These are phyloP conservation scores for Sisor rabdophorus DNA, from an alignment of 2,113 vertebrate genomes.

Conservation along the genomic window DNA sequence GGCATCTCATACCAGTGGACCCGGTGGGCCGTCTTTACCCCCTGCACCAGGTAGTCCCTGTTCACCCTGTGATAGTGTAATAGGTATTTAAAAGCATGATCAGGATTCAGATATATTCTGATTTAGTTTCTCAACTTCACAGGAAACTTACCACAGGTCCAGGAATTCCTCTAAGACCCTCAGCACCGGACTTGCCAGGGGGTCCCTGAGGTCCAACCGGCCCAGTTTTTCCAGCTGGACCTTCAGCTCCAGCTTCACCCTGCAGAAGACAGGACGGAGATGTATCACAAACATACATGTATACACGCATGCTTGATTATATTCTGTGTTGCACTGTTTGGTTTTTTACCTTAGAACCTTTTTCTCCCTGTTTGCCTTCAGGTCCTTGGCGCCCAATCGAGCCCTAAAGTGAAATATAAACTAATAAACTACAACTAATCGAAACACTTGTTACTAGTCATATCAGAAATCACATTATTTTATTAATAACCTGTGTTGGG, in stretches of 20 bases:
- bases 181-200: conserved; percentile 86
- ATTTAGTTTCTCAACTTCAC: neutral
- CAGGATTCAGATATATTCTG: conserved; percentile 6
- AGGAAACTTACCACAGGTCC: conserved; percentile 83
- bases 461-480: too few relatives aligned
- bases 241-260: conserved; percentile 92
- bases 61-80: conserved; percentile 77
- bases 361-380: conserved; percentile 91
- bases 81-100: neutral
- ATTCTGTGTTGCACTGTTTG: neutral
- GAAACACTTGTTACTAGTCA: too few relatives aligned
- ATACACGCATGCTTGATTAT: neutral
- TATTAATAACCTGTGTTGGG: too few relatives aligned
- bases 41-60: conserved; percentile 90
- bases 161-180: conserved; percentile 92
- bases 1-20: conserved; percentile 80
- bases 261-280: conserved; percentile 51
- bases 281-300: neutral
- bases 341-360: conserved; percentile 87
- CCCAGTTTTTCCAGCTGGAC: conserved; percentile 90
- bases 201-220: conserved; percentile 92
- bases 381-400: conserved; percentile 78
- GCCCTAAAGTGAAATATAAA: conserved; percentile 66
- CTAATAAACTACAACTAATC: too few relatives aligned
- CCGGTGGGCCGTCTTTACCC: conserved; percentile 90